phyloP scores from a whole-genome alignment of 2,888 invertebrate species.

The Cordilura impudica region DNA sequence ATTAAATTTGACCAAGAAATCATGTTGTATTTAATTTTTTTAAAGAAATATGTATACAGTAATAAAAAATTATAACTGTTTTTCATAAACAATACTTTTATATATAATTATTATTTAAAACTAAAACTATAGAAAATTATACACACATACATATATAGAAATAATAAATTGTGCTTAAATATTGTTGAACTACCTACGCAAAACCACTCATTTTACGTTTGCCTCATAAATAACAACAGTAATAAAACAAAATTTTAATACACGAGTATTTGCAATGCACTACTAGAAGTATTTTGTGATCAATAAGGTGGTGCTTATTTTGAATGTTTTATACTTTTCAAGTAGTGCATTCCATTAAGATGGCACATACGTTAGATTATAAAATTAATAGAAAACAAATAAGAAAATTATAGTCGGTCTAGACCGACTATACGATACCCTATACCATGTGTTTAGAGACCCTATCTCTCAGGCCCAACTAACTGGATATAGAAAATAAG shows the following conservation, averaged over 20 bases:
- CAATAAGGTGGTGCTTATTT: no score
- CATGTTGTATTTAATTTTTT: no score
- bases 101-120: not conserved
- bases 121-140: conserved; percentile 1
- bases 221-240: conserved; percentile 47
- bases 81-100: conserved; percentile 32
- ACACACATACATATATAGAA: conserved; percentile 12
- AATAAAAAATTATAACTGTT: conserved; percentile 11
- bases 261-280: not conserved
- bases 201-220: conserved; percentile 47
- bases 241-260: conserved; percentile 11
- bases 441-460: no score
- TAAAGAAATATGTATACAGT: not conserved
- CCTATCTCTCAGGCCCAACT: no score
- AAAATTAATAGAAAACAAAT: no score
- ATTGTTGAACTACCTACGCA: conserved; percentile 56
- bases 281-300: not conserved
- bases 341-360: no score
- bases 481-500: no score
- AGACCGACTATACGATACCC: no score
- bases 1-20: not conserved
- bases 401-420: no score
- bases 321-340: no score
- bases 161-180: conserved; percentile 52
- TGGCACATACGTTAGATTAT: no score